Base-by-base conservation (phyloP, 2,888 invertebrate species). In the Pyralis farinalis region DNA sequence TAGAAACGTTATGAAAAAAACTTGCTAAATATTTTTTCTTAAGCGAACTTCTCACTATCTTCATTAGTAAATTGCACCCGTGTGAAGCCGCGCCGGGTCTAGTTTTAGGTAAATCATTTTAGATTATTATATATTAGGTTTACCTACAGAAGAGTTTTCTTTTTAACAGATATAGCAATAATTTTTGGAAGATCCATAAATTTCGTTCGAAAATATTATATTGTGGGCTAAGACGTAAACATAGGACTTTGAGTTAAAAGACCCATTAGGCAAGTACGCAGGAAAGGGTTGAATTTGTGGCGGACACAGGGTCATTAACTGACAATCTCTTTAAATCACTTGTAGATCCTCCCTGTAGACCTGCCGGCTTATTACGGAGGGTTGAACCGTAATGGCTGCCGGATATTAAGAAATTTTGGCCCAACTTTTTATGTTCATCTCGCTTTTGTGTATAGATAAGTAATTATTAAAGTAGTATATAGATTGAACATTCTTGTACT, bases 311-410 rank as follows among this genome's bases (percentile, higher is more conserved):
- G 73, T 75, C 79, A 82, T 85, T 82, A 83, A 77, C 82, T 78
- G 81, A 79, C 77, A 80, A 83, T 82, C 80, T 81, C 78, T 78
- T 79, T 83, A 83, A 85, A 84, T 85, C 82, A 82, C 85, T 86
- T 76, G 80, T 73, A 60, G 77, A 78, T 73, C 76, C 72, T 71
- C 75, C 77, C 72, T 49, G 51, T 61, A 70, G 74, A 55, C 69
- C 67, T 57, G 53, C 67, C 57, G 67, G 56, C 74, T 82, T 82
- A 84, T 83, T 83, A 76, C 71, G 46, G 58, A 73, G 85, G 81
- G 81, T 73, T 71, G 64, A 63, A 49, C 47, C 44, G 44, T 42
- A 68, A 66, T 55, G 62, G 54, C 59, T 52, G 43, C 22, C 44
- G 53, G 65, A 63, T 78, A 83, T 81, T 77, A 83, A 81, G 82